Evolutionary conservation across 1,140 invertebrate species (phyloP), one percentile per base, ranked within the genome.

Genomic region (Arctopsyche grandis): DNA sequence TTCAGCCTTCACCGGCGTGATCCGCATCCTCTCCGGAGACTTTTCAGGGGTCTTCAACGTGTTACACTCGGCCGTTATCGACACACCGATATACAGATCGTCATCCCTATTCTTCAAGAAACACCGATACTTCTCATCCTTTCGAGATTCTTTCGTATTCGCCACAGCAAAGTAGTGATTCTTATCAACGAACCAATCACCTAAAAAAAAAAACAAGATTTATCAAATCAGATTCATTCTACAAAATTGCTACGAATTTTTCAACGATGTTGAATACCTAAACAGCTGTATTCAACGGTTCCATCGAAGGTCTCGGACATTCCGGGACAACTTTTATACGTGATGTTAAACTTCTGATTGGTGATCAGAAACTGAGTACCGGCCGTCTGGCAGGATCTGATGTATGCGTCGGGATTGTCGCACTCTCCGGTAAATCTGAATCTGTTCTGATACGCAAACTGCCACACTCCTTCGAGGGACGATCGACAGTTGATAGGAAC

Each of bases 321-420:
- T 66, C 94, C 95, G 66, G 91, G 87, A 86, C 98, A 99, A 84
- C 93, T 92, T 79, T 94, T 94, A 85, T 98, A 99, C 7, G 95
- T 97, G 76, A 99, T 97, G 83, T 96, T 96, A 83, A 99, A 99
- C 84, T 98, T 97, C 85, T 99, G 96, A 89, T 99, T 99, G 29
- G 97, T 96, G 81, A 98, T 98, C 52, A 98, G 92, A 87, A 98
- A 98, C 86, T 98, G 95, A 12, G 96, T 97, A 78, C 97, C 98
- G 44, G 97, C 95, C 12, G 94, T 95, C 88, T 99, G 98, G 88
- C 98, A 99, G 0, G 97, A 98, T 83, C 92, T 92, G 80, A 99
- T 97, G 83, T 94, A 92, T 5, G 95, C 96, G 86, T 97, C 95
- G 0, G 93, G 93, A 86, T 96, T 88, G 83, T 92, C 91, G 85